Base-by-base conservation (phyloP, 1,140 invertebrate species). In the Aphelenchoides avenae region DNA sequence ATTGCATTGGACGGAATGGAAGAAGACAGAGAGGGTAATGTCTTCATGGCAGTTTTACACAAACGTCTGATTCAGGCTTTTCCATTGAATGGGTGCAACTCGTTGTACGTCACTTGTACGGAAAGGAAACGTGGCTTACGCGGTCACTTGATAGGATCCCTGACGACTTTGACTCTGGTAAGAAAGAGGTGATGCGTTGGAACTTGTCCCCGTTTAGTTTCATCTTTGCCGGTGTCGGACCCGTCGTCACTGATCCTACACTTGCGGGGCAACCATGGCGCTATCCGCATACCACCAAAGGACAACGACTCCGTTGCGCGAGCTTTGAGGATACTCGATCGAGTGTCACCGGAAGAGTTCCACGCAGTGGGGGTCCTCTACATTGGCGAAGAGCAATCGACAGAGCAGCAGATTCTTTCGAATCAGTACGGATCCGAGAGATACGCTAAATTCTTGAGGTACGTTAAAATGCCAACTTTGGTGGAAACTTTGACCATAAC, bases 291-390 rank as follows among this genome's bases (percentile, higher is more conserved):
- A 3, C 24, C 43, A 34, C 3, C 43, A 34, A 46, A 46, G 13
- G 43, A 46, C 11, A 46, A 46, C 34, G 43, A 46, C 11, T 18
- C 15, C n/a, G 26, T 27, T n/a, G 26, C 27, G 13, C 15, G 43
- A 5, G 24, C 24, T 3, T 30, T 46, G 3, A 46, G 43, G 13
- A 24, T 46, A 15, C 24, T 46, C 11, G 43, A 46, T 24, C 27
- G 34, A 46, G 26, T 46, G 26, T n/a, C 15, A 31, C n/a, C 24
- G 29, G 43, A 46, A 26, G 52, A 55, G 22, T 18, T 15, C 3
- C 52, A 55, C 30, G 29, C n/a, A 27, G 52, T 55, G 20, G 53
- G 54, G n/a, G 52, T 55, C 7, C n/a, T 55, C 5, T 55, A 55
- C 18, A 2, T 55, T 3, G 36, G 52, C 20, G 52, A 55, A n/a